Evolutionary conservation across 1,140 invertebrate species (phyloP).

Genomic region (Neodiprion fabricii): DNA sequence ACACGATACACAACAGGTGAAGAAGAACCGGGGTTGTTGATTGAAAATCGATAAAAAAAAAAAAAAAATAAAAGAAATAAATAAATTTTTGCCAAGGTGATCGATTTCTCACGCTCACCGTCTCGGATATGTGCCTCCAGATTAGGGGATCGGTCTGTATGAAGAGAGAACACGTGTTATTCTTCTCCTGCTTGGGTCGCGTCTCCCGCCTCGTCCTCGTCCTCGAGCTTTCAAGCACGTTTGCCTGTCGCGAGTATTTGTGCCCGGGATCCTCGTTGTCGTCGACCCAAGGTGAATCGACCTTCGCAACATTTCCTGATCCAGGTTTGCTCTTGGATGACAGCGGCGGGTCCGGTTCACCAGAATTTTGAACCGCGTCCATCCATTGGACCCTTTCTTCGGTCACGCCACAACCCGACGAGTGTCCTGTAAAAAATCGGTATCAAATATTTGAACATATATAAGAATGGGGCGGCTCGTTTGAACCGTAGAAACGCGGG

Average conservation of each 20-base stretch:
- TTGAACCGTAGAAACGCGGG: no score
- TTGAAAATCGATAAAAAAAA: no score
- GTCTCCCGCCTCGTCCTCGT: constrained; percentile 61
- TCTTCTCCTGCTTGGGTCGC: constrained; percentile 72
- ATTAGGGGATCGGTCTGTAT: constrained; percentile 98
- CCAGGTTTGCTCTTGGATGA: constrained; percentile 50
- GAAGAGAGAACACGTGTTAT: constrained; percentile 89
- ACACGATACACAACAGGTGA: constrained; percentile 17
- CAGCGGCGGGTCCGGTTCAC: constrained; percentile 65
- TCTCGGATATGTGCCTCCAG: constrained; percentile 86
- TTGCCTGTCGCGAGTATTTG: constrained; percentile 74
- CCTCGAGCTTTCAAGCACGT: constrained; percentile 62
- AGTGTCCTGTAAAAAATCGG: constrained; percentile 68
- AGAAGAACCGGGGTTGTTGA: constrained; percentile 16
- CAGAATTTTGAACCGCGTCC: constrained; percentile 89
- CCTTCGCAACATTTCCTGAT: constrained; percentile 31
- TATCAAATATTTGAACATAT: no score
- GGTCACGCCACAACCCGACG: constrained; percentile 85
- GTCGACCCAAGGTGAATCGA: constrained; percentile 41
- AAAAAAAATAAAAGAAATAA: no score
- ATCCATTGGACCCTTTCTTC: constrained; percentile 90
- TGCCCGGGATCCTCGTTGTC: constrained; percentile 58
- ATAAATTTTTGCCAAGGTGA: constrained; percentile 13
- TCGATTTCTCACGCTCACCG: constrained; percentile 52
- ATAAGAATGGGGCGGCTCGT: no score